Conservation (phyloP, 2,113 vertebrate species). For the Aleadryas rufinucha region DNA sequence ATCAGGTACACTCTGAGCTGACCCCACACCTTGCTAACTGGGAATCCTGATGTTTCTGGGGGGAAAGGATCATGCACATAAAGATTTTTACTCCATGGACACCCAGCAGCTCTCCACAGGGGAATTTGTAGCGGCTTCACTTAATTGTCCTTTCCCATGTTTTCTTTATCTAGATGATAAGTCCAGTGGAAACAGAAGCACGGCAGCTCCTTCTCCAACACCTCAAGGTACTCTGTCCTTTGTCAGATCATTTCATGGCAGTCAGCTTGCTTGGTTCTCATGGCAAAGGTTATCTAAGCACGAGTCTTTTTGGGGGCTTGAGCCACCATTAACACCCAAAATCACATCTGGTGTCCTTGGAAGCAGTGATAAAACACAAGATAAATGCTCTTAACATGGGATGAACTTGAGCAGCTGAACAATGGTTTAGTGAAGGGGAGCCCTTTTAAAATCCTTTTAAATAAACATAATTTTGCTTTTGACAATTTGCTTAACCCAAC, state of each 20-base stretch:
- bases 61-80: background rate
- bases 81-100: background rate
- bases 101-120: background rate
- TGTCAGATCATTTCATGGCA: background rate
- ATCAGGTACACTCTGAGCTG: background rate
- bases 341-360: background rate
- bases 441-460: background rate
- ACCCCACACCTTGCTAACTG: background rate
- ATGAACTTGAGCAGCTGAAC: background rate
- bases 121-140: background rate
- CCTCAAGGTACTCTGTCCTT: slow-evolving; percentile 16
- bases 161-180: background rate
- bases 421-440: background rate
- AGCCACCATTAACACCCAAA: background rate
- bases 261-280: background rate
- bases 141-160: background rate
- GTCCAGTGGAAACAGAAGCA: background rate
- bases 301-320: background rate
- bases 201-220: background rate
- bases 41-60: background rate
- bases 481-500: background rate
- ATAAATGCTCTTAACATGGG: background rate
- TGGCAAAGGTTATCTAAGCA: background rate
- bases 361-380: background rate
- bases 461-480: background rate